Evolutionary conservation across 2,113 vertebrate species (phyloP), one percentile per base, ranked within the genome.

Genomic region (Oxygymnocypris stewartii): DNA sequence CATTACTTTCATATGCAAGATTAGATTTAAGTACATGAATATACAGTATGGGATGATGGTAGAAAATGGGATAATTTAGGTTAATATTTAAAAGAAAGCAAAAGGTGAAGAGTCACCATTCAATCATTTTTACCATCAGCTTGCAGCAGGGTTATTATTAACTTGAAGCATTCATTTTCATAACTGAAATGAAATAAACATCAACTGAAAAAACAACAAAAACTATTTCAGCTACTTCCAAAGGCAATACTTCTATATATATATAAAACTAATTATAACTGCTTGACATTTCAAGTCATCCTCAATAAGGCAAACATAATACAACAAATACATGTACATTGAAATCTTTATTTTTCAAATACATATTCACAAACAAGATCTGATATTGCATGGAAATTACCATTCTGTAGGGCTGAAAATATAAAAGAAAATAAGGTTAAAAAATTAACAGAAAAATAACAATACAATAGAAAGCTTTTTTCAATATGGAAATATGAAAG

Each of bases 301-400:
- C 20, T 42, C 78, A 80, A 14, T 12, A 51, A 61, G 44, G 4
- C 71, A 40, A 49, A 11, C 35, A n/a, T 1, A 37, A 69, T 8
- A 42, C 71, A 75, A 75, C 67, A 42, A 28, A 63, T 14, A 54
- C 31, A 25, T 1, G 5, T 42, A 84, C 69, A 73, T 61, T 81
- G 49, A 18, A 84, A 47, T 54, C 7, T 86, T 87, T 87, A 85
- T 87, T 89, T 69, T 78, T 74, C 35, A 8, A 71, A 23, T 73
- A 85, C 59, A 85, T 63, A 63, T 78, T 54, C 76, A 85, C 73
- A 89, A 82, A 84, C 42, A 40, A 49, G 40, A 73, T 12, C 57
- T 79, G 77, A 20, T 61, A 12, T 28, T 77, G 59, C 42, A 84
- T 75, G 77, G 40, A 23, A 71, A 54, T 63, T 49, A 86, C 18